Conservation (phyloP, 2,888 invertebrate genomes). For the Sminthurinus aureus region DNA sequence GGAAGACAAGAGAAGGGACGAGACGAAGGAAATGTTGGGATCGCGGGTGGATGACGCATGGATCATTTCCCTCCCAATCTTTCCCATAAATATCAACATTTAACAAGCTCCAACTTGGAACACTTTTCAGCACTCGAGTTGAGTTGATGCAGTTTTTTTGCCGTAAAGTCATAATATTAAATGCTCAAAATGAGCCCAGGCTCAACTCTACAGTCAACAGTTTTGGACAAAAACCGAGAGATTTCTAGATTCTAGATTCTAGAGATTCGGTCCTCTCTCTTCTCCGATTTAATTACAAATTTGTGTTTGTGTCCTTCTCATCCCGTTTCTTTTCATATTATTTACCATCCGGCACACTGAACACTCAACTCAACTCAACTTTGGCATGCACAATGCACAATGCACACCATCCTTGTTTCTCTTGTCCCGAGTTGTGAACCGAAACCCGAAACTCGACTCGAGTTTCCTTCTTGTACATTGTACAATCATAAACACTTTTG, state of each 20-base stretch:
- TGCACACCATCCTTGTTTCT: not conserved
- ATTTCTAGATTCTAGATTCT: no score
- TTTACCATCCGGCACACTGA: no score
- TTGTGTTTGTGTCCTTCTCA: no score
- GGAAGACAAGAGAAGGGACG: conserved; percentile 4
- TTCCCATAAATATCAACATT: conserved; percentile 20
- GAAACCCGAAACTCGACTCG: not conserved
- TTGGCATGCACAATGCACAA: no score
- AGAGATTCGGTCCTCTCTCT: no score
- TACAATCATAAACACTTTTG: conserved; percentile 14
- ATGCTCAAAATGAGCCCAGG: no score
- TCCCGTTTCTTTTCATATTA: no score
- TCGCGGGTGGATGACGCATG: not conserved
- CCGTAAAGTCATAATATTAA: not conserved
- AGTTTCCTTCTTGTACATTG: not conserved
- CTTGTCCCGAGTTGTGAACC: not conserved
- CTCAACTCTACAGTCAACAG: no score
- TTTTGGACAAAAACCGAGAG: no score
- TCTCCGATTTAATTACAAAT: no score
- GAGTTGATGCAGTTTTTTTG: not conserved
- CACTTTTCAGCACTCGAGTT: not conserved
- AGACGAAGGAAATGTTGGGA: not conserved
- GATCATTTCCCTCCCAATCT: conserved; percentile 12
- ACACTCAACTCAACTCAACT: no score
- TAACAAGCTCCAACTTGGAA: conserved; percentile 23